Percentiles rank a stretch among this genome's conserved stretches.
phyloP scores from a whole-genome alignment of 2,113 vertebrate species.

The Pontoporia blainvillei region DNA sequence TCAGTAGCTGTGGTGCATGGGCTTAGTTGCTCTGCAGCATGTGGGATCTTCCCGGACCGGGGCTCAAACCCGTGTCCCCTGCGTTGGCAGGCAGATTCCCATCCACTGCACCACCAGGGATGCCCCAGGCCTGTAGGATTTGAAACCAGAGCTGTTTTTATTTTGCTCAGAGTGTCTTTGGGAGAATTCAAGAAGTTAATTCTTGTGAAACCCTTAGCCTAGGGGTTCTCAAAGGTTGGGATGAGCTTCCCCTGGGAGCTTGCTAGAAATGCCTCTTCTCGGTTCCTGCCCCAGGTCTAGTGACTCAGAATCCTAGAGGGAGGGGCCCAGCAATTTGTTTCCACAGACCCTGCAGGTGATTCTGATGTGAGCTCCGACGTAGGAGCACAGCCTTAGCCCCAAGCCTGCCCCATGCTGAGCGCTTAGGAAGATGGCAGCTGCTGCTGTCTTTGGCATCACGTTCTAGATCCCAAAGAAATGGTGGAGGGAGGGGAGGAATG shows the following conservation, averaged over 20 bases:
- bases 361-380: accelerated
- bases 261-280: background rate
- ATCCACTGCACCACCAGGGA: no score
- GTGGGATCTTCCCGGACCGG: no score
- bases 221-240: background rate
- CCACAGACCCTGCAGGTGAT: background rate
- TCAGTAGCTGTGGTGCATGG: no score
- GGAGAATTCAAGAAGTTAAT: background rate
- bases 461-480: background rate
- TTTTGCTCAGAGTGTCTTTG: background rate
- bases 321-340: no score
- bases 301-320: background rate
- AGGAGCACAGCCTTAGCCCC: background rate
- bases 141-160: background rate
- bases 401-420: no score
- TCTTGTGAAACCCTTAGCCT: background rate
- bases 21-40: no score
- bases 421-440: background rate
- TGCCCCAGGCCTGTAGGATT: background rate
- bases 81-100: no score
- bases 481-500: background rate
- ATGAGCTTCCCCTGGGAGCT: background rate
- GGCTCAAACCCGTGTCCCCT: accelerated
- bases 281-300: background rate
- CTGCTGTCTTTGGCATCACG: background rate